Base-by-base conservation (phyloP, 2,797 vertebrate genomes). In the Melanotaenia parkinsoni region DNA sequence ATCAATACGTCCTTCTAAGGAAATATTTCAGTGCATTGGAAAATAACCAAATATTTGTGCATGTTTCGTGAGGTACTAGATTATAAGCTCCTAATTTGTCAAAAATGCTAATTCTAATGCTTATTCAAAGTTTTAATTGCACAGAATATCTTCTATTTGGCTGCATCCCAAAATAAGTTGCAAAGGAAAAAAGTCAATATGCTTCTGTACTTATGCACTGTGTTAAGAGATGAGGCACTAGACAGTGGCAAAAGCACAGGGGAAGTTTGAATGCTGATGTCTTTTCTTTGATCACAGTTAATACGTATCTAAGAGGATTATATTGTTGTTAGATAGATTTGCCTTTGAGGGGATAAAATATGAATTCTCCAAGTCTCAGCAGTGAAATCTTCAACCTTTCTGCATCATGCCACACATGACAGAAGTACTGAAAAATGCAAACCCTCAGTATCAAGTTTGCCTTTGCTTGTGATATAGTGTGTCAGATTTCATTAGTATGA, bases 281-380 rank as follows among this genome's bases (percentile, higher is more conserved):
- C 57, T 61, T 85, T 86, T 86, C 88, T 90, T 89, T 92, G 90
- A 91, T 91, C 86, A 76, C 75, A 85, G 74, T 86, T 85, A 89
- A 90, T 89, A 79, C 70, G 20, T 77, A 67, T 70, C 80, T 87
- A 82, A 89, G 88, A 86, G 86, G 89, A 90, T 92, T 91, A 90
- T 88, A 90, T 83, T 86, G 86, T 88, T 85, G 88, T 91, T 88
- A 88, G 83, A 89, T 80, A 88, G 84, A 91, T 89, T 85, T 84
- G 72, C 83, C 84, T 89, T 76, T 30, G 64, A 80, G 81, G 80
- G 86, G 88, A 91, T 88, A 82, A 75, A 50, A 81, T 86, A 81
- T 84, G 85, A 91, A 90, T 91, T 86, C 79, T 84, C 59, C 66
- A 77, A 80, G 80, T 86, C 79, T 79, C 84, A 77, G 72, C 66